Conservation (phyloP, 2,888 invertebrate genomes). For the Timandra comae region DNA sequence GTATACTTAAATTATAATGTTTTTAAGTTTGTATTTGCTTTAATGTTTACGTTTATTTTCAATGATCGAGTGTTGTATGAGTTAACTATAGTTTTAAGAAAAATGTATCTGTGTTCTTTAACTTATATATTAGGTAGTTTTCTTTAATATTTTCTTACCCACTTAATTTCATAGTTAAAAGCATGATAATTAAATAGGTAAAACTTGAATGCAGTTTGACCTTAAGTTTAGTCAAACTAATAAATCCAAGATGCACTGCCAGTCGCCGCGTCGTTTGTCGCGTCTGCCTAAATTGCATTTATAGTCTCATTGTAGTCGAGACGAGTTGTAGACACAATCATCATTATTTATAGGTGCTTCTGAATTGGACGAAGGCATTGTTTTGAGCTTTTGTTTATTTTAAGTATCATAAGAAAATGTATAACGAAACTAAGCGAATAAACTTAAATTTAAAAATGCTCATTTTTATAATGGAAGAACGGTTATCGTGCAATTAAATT, state of each 20-base stretch:
- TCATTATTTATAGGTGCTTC: neutral
- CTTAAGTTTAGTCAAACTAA: neutral
- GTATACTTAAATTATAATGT: neutral
- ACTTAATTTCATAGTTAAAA: neutral
- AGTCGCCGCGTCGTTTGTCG: neutral
- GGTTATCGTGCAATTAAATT: conserved; percentile 37
- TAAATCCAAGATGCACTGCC: neutral
- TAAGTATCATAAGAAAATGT: no score
- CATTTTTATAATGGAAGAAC: conserved; percentile 2
- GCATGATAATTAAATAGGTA: neutral
- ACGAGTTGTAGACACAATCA: no score
- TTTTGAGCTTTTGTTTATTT: no score
- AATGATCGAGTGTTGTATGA: no score
- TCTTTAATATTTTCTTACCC: conserved; percentile 1
- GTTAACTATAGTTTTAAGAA: no score
- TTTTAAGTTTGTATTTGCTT: neutral
- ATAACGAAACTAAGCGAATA: no score
- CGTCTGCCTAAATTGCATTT: conserved; percentile 1
- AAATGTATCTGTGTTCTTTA: neutral
- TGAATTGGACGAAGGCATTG: neutral
- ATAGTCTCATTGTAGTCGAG: neutral
- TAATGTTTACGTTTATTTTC: neutral
- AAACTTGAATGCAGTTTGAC: neutral
- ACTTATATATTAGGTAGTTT: conserved; percentile 1
- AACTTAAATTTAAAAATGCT: no score